Base-by-base conservation (phyloP, 2,113 vertebrate genomes). In the Ceratotherium simum region DNA sequence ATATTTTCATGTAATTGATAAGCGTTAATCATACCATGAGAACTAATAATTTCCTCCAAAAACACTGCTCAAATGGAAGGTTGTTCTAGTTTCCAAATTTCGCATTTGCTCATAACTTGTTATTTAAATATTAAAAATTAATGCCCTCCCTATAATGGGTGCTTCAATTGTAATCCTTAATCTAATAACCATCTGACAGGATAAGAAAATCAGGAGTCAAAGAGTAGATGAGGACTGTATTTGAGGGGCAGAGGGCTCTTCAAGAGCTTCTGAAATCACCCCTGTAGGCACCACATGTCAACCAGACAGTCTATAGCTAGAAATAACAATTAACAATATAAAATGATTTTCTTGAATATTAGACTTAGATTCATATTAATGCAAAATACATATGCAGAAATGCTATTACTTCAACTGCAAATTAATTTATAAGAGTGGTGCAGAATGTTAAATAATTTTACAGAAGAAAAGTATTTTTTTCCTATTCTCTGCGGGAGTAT, bases 401-500 rank as follows among this genome's bases (percentile, higher is more conserved):
- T 92, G 92, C 83, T 97, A 98, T 96, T 97, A 95, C 83, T 98
- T 95, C 96, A 98, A 98, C 97, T 62, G 79, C 96, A 99, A 98
- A 99, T 99, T 99, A 98, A 99, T 99, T 98, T 99, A 96, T 96
- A 96, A 97, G 95, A 98, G 95, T 98, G 79, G 95, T 97, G 93
- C 90, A 97, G 98, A 98, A 99, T 99, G 95, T 98, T 99, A 98
- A 99, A 97, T 96, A 98, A 98, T 97, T 98, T 98, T 97, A 98
- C 80, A 97, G 85, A 97, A 98, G 96, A 98, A 98, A 98, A 99
- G 98, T 89, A 27, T 93, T 97, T 92, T 94, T 92, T 81, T 96
- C 82, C 98, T 98, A 12, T 98, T 99, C 98, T 98, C 97, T 80
- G 94, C 98, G 96, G 98, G 90, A 96, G 48, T 97, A 98, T 98